These are phyloP conservation scores for Labeo calbasu DNA, from an alignment of 2,797 vertebrate species.

Conservation along the genomic window DNA sequence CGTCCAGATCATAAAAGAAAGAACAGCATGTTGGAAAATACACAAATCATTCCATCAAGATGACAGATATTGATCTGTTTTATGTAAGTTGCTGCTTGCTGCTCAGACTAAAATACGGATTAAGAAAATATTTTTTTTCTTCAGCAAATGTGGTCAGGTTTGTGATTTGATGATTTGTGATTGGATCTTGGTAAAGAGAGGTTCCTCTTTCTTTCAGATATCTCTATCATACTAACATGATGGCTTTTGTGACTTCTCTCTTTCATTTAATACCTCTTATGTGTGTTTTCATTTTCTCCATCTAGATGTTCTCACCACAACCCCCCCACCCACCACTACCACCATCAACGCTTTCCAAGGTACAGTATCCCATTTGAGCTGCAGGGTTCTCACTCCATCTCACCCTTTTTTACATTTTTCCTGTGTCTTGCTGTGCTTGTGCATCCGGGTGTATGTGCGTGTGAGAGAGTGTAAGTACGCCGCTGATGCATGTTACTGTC, in stretches of 20 bases:
- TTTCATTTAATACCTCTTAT: slow-evolving; percentile 78
- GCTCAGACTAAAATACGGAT: no score
- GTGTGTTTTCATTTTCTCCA: slow-evolving; percentile 88
- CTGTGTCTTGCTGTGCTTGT: slow-evolving; percentile 42
- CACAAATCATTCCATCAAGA: neutral
- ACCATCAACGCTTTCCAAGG: slow-evolving; percentile 89
- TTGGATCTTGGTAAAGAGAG: neutral
- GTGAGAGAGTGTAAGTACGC: slow-evolving; percentile 10
- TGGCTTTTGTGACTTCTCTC: slow-evolving; percentile 58
- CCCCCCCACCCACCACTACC: slow-evolving; percentile 93
- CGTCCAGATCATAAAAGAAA: neutral
- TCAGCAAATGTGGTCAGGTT: neutral
- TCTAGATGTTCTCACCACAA: slow-evolving; percentile 99
- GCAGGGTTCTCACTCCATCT: slow-evolving; percentile 58
- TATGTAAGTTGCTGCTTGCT: neutral
- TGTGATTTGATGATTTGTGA: neutral
- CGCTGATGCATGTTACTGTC: slow-evolving; percentile 45
- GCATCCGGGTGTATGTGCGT: slow-evolving; percentile 47
- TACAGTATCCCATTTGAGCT: slow-evolving; percentile 87
- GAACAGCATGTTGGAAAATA: neutral
- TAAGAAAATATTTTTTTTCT: no score
- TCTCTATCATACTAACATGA: slow-evolving; percentile 48
- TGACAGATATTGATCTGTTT: slow-evolving; percentile 8
- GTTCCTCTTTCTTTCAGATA: slow-evolving; percentile 27
- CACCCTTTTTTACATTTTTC: slow-evolving; percentile 70